These are phyloP conservation scores for Aphrocallistes beatrix DNA, from an alignment of 37 sponge, comb jelly and placozoan genomes.

Conservation along the genomic window DNA sequence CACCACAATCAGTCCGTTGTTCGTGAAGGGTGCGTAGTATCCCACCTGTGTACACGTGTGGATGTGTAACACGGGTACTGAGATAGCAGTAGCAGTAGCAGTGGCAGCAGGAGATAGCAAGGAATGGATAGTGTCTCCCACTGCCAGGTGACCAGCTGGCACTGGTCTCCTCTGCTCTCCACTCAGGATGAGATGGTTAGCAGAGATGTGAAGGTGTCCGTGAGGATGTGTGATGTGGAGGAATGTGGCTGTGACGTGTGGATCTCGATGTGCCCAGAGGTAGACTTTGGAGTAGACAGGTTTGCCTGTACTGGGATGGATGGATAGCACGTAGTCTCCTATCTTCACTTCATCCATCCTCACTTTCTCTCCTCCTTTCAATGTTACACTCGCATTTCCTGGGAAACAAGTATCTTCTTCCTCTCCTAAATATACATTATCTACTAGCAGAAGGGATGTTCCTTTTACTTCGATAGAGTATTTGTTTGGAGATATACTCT, in stretches of 20 bases:
- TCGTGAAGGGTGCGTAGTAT: slow-evolving; percentile 9
- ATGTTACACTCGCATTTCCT: not conserved
- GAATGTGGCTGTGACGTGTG: slow-evolving; percentile 21
- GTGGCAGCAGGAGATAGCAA: not conserved
- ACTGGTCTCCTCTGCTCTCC: slow-evolving; percentile 11
- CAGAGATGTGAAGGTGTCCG: slow-evolving; percentile 19
- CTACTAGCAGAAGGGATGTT: too few species aligned
- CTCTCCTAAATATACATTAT: not conserved
- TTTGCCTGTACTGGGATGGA: slow-evolving; percentile 1
- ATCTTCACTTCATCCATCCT: slow-evolving; percentile 16
- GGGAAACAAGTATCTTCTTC: slow-evolving; percentile 7
- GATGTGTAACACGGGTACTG: not conserved
- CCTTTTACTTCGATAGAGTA: too few species aligned
- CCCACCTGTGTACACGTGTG: slow-evolving; percentile 7
- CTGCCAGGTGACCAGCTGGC: not conserved
- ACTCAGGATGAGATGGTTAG: slow-evolving; percentile 8
- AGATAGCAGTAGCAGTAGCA: not conserved
- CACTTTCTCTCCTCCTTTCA: slow-evolving; percentile 1
- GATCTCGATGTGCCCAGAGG: slow-evolving; percentile 3
- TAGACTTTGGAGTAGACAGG: slow-evolving; percentile 14
- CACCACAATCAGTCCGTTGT: slow-evolving; percentile 19
- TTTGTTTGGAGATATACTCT: too few species aligned
- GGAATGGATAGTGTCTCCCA: slow-evolving; percentile 4
- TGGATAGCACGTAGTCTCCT: slow-evolving; percentile 14
- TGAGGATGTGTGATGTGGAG: slow-evolving; percentile 19